These are phyloP conservation scores for Arremon aurantiirostris DNA, from an alignment of 2,797 vertebrate genomes.

Conservation along the genomic window DNA sequence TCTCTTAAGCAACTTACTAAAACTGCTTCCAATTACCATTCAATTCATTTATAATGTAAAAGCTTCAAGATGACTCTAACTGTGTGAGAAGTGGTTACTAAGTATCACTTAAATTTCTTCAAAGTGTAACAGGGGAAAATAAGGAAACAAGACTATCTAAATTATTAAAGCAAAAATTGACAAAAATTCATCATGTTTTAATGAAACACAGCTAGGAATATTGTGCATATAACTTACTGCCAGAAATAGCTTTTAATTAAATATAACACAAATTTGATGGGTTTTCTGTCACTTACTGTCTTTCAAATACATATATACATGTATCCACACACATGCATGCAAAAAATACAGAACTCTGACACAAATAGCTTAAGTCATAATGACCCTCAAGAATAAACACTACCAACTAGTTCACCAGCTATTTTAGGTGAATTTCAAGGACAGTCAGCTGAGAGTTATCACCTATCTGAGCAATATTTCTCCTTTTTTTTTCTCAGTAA, in stretches of 20 bases:
- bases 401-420: neutral
- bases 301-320: neutral
- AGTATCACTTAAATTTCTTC: neutral
- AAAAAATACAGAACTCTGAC: neutral
- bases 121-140: neutral
- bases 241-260: neutral
- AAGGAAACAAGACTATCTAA: neutral
- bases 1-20: neutral
- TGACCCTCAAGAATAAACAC: neutral
- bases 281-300: neutral
- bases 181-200: neutral
- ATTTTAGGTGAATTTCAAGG: neutral
- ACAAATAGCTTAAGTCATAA: neutral
- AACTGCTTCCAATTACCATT: neutral
- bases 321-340: neutral
- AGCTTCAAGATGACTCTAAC: neutral
- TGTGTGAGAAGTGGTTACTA: neutral
- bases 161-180: neutral
- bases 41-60: neutral
- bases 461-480: neutral
- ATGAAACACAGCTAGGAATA: neutral
- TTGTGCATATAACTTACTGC: neutral
- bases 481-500: neutral
- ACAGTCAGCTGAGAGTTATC: neutral
- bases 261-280: neutral